These are phyloP conservation scores for Chaetogeoica ovagalla DNA, from an alignment of 2,888 invertebrate genomes.

Conservation along the genomic window DNA sequence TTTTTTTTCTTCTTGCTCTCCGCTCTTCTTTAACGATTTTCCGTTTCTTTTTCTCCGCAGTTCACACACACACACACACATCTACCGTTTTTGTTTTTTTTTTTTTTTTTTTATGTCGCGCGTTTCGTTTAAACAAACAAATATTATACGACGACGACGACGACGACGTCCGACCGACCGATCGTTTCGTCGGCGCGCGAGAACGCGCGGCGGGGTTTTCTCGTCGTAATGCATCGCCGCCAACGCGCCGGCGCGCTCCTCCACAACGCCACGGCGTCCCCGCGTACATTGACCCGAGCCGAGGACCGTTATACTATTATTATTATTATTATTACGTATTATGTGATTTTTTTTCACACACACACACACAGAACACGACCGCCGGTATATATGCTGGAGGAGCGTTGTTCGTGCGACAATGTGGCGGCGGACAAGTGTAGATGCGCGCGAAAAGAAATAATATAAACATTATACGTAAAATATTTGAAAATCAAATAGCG, in stretches of 20 bases:
- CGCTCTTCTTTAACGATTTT: slow-evolving; percentile 1
- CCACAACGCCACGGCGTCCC: background rate
- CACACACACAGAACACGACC: background rate
- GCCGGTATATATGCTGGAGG: background rate
- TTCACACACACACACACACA: too few relatives aligned
- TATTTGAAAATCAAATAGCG: too few relatives aligned
- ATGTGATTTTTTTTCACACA: too few relatives aligned
- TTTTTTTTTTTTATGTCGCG: too few relatives aligned
- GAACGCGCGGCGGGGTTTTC: slow-evolving; percentile 9
- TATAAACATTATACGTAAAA: too few relatives aligned
- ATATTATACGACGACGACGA: background rate
- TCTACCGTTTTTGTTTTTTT: background rate
- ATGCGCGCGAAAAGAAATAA: background rate
- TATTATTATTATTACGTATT: background rate
- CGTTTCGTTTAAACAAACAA: background rate
- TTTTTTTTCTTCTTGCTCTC: slow-evolving; percentile 22
- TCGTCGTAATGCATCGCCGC: background rate
- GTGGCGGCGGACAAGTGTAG: too few relatives aligned
- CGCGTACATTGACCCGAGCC: slow-evolving; percentile 34
- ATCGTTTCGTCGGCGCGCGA: background rate
- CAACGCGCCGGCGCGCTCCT: background rate
- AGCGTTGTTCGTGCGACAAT: background rate
- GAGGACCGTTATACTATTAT: slow-evolving; percentile 11
- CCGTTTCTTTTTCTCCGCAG: slow-evolving; percentile 13
- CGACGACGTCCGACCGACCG: background rate